Conservation (phyloP, 2,113 vertebrate genomes). For the Ctenomys sociabilis region DNA sequence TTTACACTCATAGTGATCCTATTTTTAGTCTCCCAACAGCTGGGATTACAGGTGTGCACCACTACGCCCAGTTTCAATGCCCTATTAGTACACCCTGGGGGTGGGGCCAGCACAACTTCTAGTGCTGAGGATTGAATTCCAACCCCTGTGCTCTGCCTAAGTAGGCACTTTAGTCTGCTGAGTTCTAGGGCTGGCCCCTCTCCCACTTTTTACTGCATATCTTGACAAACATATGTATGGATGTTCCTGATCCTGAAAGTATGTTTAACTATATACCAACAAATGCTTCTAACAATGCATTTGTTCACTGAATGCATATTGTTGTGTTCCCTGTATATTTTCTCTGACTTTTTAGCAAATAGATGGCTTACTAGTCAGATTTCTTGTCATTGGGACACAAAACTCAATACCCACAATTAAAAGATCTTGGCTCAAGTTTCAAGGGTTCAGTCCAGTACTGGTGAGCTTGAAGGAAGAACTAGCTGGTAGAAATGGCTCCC, state of each 20-base stretch:
- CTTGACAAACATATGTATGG: background rate
- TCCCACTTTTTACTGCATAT: background rate
- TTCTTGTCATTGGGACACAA: background rate
- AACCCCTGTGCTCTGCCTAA: too few species aligned
- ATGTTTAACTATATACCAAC: background rate
- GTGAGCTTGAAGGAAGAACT: background rate
- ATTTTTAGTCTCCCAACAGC: too few species aligned
- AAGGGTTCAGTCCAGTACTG: background rate
- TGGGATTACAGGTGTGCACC: too few species aligned
- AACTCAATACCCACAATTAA: background rate
- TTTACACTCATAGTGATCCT: too few species aligned
- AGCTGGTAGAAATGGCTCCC: background rate
- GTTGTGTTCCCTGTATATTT: background rate
- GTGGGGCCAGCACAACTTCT: too few species aligned
- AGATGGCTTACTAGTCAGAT: background rate
- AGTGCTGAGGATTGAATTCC: too few species aligned
- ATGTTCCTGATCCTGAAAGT: background rate
- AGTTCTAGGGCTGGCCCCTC: background rate
- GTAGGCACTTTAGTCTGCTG: too few species aligned
- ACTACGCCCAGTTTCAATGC: too few species aligned
- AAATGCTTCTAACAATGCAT: background rate
- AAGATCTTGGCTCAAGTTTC: background rate
- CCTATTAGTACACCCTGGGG: too few species aligned
- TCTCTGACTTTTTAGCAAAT: background rate
- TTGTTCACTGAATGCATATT: background rate